These are phyloP conservation scores for Micrastur ruficollis DNA, from an alignment of 2,797 vertebrate genomes.

Conservation along the genomic window DNA sequence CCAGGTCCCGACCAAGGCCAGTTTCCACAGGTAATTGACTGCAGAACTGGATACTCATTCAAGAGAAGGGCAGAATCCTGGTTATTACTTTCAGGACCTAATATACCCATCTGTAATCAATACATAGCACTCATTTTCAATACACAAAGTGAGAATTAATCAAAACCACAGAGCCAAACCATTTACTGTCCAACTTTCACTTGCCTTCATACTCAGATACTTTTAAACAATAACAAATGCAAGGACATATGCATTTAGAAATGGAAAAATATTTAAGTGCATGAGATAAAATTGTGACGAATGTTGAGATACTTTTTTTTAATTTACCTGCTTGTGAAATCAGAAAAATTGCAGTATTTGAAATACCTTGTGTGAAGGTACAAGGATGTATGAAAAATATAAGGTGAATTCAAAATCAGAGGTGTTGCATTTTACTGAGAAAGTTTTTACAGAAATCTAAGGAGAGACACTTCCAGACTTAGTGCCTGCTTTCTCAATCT, in stretches of 20 bases:
- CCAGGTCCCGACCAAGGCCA: slow-evolving; percentile 81
- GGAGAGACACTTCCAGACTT: not conserved
- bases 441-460: not conserved
- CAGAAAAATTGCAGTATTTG: not conserved
- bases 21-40: slow-evolving; percentile 89
- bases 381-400: not conserved
- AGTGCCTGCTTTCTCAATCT: not conserved
- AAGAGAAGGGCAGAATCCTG: not conserved
- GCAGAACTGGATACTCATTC: not conserved
- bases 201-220: not conserved
- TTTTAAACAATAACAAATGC: not conserved
- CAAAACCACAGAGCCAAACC: not conserved
- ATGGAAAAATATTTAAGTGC: not conserved
- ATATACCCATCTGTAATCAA: not conserved
- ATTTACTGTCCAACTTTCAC: not conserved
- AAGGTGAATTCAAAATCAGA: not conserved
- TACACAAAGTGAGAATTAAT: not conserved
- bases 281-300: not conserved
- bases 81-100: not conserved
- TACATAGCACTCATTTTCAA: not conserved
- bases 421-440: not conserved
- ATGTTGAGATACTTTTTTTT: not conserved
- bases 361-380: not conserved
- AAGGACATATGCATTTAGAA: not conserved
- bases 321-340: not conserved